Base-by-base conservation (phyloP, 2,888 invertebrate genomes). In the Phymatocera aterrima region DNA sequence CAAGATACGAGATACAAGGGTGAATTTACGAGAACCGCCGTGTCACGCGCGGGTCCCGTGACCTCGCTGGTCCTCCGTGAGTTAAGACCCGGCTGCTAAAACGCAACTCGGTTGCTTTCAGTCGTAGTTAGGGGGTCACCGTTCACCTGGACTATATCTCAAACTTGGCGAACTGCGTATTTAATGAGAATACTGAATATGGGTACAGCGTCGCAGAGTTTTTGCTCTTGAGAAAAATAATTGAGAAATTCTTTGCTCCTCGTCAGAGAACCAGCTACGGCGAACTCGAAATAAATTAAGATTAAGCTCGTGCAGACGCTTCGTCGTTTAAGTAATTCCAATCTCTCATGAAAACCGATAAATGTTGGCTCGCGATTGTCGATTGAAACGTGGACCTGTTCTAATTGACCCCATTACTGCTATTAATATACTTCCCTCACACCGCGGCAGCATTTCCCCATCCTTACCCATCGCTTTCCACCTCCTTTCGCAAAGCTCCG, bases 401-500 rank as follows among this genome's bases (percentile, higher is more conserved):
- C 80, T 80, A 82, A 85, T 84, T 84, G 81, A 82, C 80, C 81
- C 79, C 83, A 83, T 85, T 84, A 83, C 83, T 81, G 81, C 81
- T 83, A 83, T 84, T 87, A 86, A 85, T 84, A 84, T 83, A 83
- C 61, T 80, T 51, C 78, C 57, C 79, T 77, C 79, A 65, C 79
- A 81, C 78, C 77, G 74, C 79, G 80, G 79, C 79, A n/a, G n/a
- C 79, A 46, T 15, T 75, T 64, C 57, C 48, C 34, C 64, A 37
- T 74, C 43, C 40, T 80, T 64, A 80, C 80, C 77, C 81, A 83
- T 81, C n/a, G n/a, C n/a, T 82, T 82, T 82, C 81, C 78, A 83
- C 82, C 84, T 83, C 84, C 83, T 83, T 83, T 82, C 84, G 80
- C 78, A 81, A 84, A 84, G 82, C 82, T 80, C 80, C n/a, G 80